Conservation (phyloP, 2,113 vertebrate species). For the Oxygymnocypris stewartii region DNA sequence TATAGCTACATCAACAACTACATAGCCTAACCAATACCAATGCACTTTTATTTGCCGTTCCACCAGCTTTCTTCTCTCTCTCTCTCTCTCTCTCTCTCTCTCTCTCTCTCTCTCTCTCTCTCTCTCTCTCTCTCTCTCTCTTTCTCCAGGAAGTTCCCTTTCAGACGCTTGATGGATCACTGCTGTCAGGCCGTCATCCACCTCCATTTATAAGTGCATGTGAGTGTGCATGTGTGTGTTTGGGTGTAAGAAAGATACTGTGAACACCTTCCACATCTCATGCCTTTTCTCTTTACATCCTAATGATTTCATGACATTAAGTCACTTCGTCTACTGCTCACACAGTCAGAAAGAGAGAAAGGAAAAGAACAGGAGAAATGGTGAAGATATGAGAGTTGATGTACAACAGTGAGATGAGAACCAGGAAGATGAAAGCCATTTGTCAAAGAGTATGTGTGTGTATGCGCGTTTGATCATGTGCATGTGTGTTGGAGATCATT, state of each 20-base stretch:
- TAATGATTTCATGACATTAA: slow-evolving; percentile 16
- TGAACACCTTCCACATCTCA: not conserved
- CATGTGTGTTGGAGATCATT: slow-evolving; percentile 31
- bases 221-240: slow-evolving; percentile 26
- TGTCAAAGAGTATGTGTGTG: slow-evolving; percentile 18
- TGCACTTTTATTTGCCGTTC: not conserved
- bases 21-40: not conserved
- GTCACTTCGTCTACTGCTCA: not conserved
- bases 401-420: slow-evolving; percentile 28
- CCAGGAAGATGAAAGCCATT: slow-evolving; percentile 46
- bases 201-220: slow-evolving; percentile 34
- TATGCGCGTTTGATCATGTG: slow-evolving; percentile 37
- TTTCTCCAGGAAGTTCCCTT: not conserved
- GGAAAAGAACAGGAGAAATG: not conserved
- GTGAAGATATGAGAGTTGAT: slow-evolving; percentile 9
- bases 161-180: slow-evolving; percentile 46
- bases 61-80: not conserved
- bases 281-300: not conserved
- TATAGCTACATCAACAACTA: not conserved
- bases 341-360: not conserved
- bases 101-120: not conserved
- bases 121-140: slow-evolving; percentile 2
- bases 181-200: slow-evolving; percentile 45
- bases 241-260: not conserved
- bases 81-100: slow-evolving; percentile 12